Base-by-base conservation (phyloP, 1,140 invertebrate species). In the Saccostrea cuccullata region DNA sequence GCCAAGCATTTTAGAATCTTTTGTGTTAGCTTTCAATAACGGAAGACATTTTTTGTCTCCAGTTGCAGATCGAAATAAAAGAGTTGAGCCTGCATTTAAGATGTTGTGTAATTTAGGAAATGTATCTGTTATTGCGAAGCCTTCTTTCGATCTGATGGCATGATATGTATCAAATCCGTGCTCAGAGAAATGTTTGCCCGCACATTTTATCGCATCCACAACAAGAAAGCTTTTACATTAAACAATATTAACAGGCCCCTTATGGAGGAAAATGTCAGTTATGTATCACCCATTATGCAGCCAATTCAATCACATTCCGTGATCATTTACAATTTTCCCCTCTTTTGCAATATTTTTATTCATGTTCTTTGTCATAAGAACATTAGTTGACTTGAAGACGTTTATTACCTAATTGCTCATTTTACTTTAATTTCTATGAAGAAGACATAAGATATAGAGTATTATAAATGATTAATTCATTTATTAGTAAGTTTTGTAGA, bases 61-160 rank as follows among this genome's bases (percentile, higher is more conserved):
- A 26, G 26, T 77, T 77, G 70, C 30, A 64, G n/a, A 77, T 77
- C 30, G 70, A 77, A 77, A 12, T 77, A 13, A 30, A 67, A 36
- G 26, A 30, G 13, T 26, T 26, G 26, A 77, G 70, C 70, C 23
- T 36, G 70, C 70, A 77, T 77, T 77, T 77, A 77, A 77, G 70
- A 77, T 77, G 70, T 77, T 77, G 70, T 77, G 70, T 77, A 77
- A 77, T 77, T 77, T 77, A 77, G 70, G 70, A 77, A 77, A 77
- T 77, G 70, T 77, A 77, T 77, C 70, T 30, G 70, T 77, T 36
- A 77, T 36, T 77, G 70, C 13, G 70, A 77, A 77, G 70, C 70
- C 70, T 77, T 77, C 70, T 36, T 23, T 77, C 70, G 70, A 77
- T 77, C 70, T 77, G 70, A 77, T 36, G 47, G 26, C 15, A 15